Evolutionary conservation across 2,888 invertebrate genomes (phyloP).

Genomic region (Campoletis raptor): DNA sequence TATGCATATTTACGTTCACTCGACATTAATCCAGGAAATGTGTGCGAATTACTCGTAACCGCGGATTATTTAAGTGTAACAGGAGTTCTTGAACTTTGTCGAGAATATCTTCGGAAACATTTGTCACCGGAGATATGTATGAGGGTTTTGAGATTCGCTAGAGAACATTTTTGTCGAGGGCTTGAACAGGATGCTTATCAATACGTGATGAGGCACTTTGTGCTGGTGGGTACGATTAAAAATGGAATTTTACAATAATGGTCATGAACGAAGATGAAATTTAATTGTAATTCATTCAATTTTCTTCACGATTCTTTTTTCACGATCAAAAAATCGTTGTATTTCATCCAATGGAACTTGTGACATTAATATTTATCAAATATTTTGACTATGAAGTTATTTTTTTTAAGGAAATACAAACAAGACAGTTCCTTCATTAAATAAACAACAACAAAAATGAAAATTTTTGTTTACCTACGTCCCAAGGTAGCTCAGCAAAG

Average conservation of each 20-base stretch:
- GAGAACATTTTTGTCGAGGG: slow-evolving; percentile 90
- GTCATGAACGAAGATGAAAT: neutral
- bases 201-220: slow-evolving; percentile 92
- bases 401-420: neutral
- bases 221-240: slow-evolving; percentile 83
- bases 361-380: too few species aligned
- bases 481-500: slow-evolving; percentile 89
- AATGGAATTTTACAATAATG: neutral
- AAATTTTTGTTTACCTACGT: slow-evolving; percentile 39
- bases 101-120: slow-evolving; percentile 89
- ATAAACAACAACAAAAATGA: slow-evolving; percentile 13
- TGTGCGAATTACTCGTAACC: slow-evolving; percentile 92
- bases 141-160: slow-evolving; percentile 93
- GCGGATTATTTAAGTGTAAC: slow-evolving; percentile 96
- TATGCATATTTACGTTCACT: slow-evolving; percentile 94
- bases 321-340: too few species aligned
- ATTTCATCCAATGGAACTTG: too few species aligned
- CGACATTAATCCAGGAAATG: slow-evolving; percentile 91
- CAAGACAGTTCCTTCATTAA: neutral
- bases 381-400: too few species aligned
- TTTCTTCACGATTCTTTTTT: too few species aligned
- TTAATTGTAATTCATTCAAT: neutral
- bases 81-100: slow-evolving; percentile 93
- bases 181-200: slow-evolving; percentile 89
- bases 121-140: slow-evolving; percentile 93